Base-by-base conservation (phyloP, 2,113 vertebrate genomes). In the Rhinoptilus africanus region DNA sequence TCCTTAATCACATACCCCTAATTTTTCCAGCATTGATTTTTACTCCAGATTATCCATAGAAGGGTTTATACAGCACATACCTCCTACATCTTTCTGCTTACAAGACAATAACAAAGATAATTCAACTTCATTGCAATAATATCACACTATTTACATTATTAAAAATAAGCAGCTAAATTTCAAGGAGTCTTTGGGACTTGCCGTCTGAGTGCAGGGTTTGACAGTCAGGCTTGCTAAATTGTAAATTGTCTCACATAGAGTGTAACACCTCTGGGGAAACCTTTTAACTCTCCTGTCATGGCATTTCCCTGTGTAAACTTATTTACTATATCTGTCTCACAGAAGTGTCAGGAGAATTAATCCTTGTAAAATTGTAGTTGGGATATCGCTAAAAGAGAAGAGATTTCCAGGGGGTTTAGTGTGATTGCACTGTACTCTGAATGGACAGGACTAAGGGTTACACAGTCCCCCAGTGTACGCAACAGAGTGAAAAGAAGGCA, bases 21-120 rank as follows among this genome's bases (percentile, higher is more conserved):
- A 82, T 92, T 96, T 95, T 96, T 92, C 39, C 76, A 75, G 43
- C 73, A 94, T 77, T 92, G 93, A 96, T 96, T 95, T 96, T 94
- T 79, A 23, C 35, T 68, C 48, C 5, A 51, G 48, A 87, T 91
- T 93, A 93, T 89, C 77, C 57, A 48, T 51, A 64, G 68, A 45
- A 83, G 3, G 3, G 12, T 67, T 90, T 93, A 74, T 39, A 26
- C 27, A 76, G n/a, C 67, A 84, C 51, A 88, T 67, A 56, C 24
- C 23, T 86, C 35, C 34, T 37, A 39, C 16, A 51, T 71, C n/a
- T 77, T 77, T 94, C 54, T 83, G 78, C 14, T 34, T 20, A 79
- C 35, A 51, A 74, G 11, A 48, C 9, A 19, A 34, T 53, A 82
- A 48, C 56, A 45, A 63, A 86, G 34, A 64, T 13, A 88, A 68